A percentile compares a stretch with the other conserved stretches of the same genome.
These are phyloP conservation scores for Siniperca obscura DNA, from an alignment of 2,797 vertebrate species.

Conservation along the genomic window DNA sequence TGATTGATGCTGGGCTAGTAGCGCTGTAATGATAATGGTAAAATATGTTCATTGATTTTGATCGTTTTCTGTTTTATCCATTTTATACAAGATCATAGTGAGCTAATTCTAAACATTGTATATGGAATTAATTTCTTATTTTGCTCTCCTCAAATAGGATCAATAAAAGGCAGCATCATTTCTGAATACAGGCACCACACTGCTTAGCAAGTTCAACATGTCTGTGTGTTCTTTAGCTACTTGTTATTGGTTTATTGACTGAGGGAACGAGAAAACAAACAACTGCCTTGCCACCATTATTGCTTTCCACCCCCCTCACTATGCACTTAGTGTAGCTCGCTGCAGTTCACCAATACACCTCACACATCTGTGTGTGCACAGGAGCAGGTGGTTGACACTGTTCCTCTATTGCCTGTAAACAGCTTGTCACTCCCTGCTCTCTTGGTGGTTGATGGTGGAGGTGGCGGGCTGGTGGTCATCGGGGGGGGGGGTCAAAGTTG, in stretches of 20 bases:
- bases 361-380: constrained; percentile 64
- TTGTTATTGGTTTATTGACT: constrained; percentile 73
- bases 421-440: constrained; percentile 31
- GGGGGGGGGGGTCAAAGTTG: constrained; percentile 58
- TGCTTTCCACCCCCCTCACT: constrained; percentile 14
- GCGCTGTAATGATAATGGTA: neutral
- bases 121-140: neutral
- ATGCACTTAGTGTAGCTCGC: constrained; percentile 6
- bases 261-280: constrained; percentile 61
- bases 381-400: constrained; percentile 61
- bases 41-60: neutral
- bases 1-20: neutral
- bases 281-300: constrained; percentile 44
- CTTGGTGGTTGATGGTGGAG: constrained; percentile 4
- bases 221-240: constrained; percentile 45
- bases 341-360: constrained; percentile 27
- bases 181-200: constrained; percentile 9
- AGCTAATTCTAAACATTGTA: neutral
- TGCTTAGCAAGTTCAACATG: constrained; percentile 59
- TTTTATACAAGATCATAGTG: neutral
- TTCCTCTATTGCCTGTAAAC: constrained; percentile 34
- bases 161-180: constrained; percentile 5
- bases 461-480: constrained; percentile 8
- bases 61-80: neutral
- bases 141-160: neutral